A percentile compares a stretch with the other conserved stretches of the same genome.
These are phyloP conservation scores for Ditylenchus weischeri DNA, from an alignment of 2,888 invertebrate species.

Conservation along the genomic window DNA sequence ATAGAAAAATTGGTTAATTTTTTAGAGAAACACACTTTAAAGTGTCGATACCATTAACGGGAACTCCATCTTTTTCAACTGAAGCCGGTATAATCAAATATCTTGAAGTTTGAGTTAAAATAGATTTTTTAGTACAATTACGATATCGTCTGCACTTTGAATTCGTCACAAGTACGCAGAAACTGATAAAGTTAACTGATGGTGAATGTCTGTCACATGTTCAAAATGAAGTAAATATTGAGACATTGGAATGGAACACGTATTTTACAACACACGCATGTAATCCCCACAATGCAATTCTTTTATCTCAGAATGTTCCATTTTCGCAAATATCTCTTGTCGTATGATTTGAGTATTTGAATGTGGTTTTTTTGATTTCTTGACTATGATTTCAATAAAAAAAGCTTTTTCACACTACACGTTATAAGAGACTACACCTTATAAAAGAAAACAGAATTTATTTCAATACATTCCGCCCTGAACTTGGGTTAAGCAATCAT, in stretches of 20 bases:
- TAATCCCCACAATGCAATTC: slow-evolving; percentile 33
- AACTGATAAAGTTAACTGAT: slow-evolving; percentile 8
- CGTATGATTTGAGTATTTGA: background rate
- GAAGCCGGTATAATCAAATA: slow-evolving; percentile 70
- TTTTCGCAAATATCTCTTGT: slow-evolving; percentile 3
- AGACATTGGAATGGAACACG: slow-evolving; percentile 94
- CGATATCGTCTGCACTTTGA: slow-evolving; percentile 95
- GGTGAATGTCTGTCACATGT: slow-evolving; percentile 12
- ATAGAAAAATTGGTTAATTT: too few species aligned
- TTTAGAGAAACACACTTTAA: slow-evolving; percentile 78
- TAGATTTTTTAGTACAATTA: slow-evolving; percentile 66
- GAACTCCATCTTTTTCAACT: slow-evolving; percentile 90
- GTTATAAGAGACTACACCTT: too few species aligned
- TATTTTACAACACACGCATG: slow-evolving; percentile 35
- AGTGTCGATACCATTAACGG: slow-evolving; percentile 86
- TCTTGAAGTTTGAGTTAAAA: background rate
- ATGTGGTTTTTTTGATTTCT: too few species aligned
- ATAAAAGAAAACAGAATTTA: too few species aligned
- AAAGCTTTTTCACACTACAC: too few species aligned
- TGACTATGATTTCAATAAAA: too few species aligned
- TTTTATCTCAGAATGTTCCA: slow-evolving; percentile 14
- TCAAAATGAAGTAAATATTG: slow-evolving; percentile 59
- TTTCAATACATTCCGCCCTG: too few species aligned
- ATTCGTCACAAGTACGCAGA: slow-evolving; percentile 68
- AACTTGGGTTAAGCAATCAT: too few species aligned